Evolutionary conservation across 2,113 vertebrate genomes (phyloP), one percentile per base, ranked within the genome.

Genomic region (Ptilonorhynchus violaceus): DNA sequence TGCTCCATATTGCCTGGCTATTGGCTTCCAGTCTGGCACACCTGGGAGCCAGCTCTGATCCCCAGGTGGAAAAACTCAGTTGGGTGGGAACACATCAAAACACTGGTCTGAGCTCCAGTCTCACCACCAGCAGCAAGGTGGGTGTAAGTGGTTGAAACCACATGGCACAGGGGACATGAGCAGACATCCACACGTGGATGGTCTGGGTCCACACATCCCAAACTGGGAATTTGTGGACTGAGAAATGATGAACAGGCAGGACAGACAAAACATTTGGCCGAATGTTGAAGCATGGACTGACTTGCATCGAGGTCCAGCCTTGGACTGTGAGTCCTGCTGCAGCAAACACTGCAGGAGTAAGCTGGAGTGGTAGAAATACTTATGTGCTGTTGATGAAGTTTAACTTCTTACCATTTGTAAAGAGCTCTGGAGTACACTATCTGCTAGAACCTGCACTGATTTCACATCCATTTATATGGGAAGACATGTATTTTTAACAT

Each of bases 401-500:
- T 47, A 27, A 46, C 23, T 89, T 49, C 53, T 58, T 79, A 58
- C 25, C 27, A 31, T 83, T 95, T 42, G 33, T 80, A 63, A 83
- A 66, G 75, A 74, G 10, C 70, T 95, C 59, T 66, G 59, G 33
- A 88, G 76, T 2, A 1, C 31, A 14, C 56, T 59, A 5, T n/a
- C 28, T 69, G 19, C 67, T 85, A 67, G 73, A 95, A 75, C 72
- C 35, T 81, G 41, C 59, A 18, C 70, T 60, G 58, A 83, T 93
- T 88, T 84, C 85, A 52, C 77, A 70, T 80, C n/a, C 18, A 2
- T 94, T 94, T 94, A 5, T 89, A 70, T 55, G 66, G 60, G 82
- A 94, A 93, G 82, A 47, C 41, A 20, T 76, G 73, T 67, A 83
- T 81, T 96, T 96, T 90, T 86, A 92, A 80, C 49, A 37, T 53